phyloP scores from a whole-genome alignment of 1,140 invertebrate genomes.

The Fopius arisanus region DNA sequence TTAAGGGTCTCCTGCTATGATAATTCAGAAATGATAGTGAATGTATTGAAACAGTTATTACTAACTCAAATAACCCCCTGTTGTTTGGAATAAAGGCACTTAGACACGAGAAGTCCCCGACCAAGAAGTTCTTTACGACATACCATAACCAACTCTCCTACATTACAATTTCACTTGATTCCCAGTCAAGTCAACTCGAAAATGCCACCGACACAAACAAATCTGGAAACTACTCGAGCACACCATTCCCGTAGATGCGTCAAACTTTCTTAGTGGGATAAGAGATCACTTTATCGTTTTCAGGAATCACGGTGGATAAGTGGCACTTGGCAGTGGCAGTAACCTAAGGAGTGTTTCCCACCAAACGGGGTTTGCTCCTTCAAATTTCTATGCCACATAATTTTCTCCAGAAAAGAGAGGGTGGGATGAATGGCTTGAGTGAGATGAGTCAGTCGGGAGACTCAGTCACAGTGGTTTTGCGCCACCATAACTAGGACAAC shows the following conservation, averaged over 20 bases:
- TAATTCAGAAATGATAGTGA: not conserved
- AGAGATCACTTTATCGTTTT: conserved; percentile 28
- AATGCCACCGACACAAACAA: not conserved
- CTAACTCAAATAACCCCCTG: not conserved
- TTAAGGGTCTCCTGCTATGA: too few relatives aligned
- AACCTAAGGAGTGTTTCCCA: conserved; percentile 30
- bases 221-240: not conserved
- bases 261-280: not conserved
- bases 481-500: conserved; percentile 14
- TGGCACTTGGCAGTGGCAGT: conserved; percentile 26
- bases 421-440: conserved; percentile 18
- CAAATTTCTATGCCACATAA: not conserved
- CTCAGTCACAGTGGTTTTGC: not conserved
- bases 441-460: not conserved
- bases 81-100: not conserved
- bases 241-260: not conserved
- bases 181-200: not conserved
- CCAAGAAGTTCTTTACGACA: not conserved
- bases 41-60: not conserved
- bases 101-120: not conserved
- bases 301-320: conserved; percentile 30
- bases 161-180: not conserved
- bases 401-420: not conserved
- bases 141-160: not conserved
- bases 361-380: conserved; percentile 17